These are phyloP conservation scores for Anadara kagoshimensis DNA, from an alignment of 1,140 invertebrate species.

Conservation along the genomic window DNA sequence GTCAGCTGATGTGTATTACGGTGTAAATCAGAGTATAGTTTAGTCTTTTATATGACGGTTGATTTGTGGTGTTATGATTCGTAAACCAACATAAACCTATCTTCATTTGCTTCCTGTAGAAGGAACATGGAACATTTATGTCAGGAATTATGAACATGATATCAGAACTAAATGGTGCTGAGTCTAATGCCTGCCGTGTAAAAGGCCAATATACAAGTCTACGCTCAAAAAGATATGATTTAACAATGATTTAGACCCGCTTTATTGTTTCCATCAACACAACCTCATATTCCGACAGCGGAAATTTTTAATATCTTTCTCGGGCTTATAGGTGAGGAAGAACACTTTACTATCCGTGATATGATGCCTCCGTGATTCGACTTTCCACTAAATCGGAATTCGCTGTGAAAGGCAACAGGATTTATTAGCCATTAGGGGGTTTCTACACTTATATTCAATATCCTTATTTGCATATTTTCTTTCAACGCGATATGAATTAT, in stretches of 20 bases:
- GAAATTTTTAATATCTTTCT: constrained; percentile 37
- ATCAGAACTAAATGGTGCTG: constrained; percentile 2
- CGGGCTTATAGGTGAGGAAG: constrained; percentile 20
- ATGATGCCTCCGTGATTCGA: constrained; percentile 31
- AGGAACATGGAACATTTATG: constrained; percentile 14
- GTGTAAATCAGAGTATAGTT: too few species aligned
- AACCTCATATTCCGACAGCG: constrained; percentile 29
- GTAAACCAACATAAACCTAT: constrained; percentile 1
- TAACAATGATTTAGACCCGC: constrained; percentile 9
- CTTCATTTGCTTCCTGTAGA: constrained; percentile 12
- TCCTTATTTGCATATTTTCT: constrained; percentile 39
- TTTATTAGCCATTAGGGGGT: constrained; percentile 37
- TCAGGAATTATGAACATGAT: constrained; percentile 15
- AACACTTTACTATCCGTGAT: constrained; percentile 28
- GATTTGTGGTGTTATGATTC: too few species aligned
- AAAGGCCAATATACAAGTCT: constrained; percentile 19
- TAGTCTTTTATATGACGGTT: too few species aligned
- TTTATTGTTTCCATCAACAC: constrained; percentile 27
- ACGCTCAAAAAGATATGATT: constrained; percentile 14
- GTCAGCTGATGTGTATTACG: too few species aligned
- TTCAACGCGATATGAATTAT: constrained; percentile 33
- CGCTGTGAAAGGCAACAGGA: constrained; percentile 30
- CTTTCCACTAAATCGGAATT: constrained; percentile 35
- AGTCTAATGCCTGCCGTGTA: constrained; percentile 22
- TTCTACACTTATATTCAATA: constrained; percentile 35